These are phyloP conservation scores for Engraulis encrasicolus DNA, from an alignment of 2,113 vertebrate genomes.

Conservation along the genomic window DNA sequence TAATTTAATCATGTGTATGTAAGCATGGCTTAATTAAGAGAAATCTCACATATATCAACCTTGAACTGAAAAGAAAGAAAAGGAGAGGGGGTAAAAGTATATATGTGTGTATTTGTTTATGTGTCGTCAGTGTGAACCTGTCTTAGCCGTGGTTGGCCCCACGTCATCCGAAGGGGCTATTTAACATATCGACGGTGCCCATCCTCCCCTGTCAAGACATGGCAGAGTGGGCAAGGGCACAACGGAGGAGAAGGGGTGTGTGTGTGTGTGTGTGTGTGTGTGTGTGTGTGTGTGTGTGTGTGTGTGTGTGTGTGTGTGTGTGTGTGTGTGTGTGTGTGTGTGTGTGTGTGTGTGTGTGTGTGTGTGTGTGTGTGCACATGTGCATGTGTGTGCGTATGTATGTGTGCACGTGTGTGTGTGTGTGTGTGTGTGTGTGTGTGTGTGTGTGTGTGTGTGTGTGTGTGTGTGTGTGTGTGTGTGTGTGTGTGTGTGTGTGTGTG, in stretches of 20 bases:
- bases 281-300: background rate
- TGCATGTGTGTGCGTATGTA: background rate
- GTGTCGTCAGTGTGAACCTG: constrained; percentile 76
- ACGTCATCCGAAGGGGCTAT: constrained; percentile 63
- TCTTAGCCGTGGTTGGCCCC: constrained; percentile 63
- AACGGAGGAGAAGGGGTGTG: constrained; percentile 63
- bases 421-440: background rate
- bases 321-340: background rate
- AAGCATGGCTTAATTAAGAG: constrained; percentile 62
- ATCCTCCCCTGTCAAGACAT: constrained; percentile 69
- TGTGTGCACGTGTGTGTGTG: background rate
- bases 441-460: background rate
- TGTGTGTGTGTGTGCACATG: too few relatives aligned
- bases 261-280: constrained; percentile 14
- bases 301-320: constrained; percentile 19
- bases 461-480: constrained; percentile 26
- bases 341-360: too few relatives aligned
- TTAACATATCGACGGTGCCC: constrained; percentile 75
- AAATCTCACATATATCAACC: constrained; percentile 67
- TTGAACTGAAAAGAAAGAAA: constrained; percentile 65
- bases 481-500: constrained; percentile 28
- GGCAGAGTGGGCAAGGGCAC: constrained; percentile 73
- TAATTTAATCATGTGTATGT: constrained; percentile 51
- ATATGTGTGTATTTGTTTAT: constrained; percentile 38
- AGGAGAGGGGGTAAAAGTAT: constrained; percentile 61